Base-by-base conservation (phyloP, 2,888 invertebrate species). In the Carterocephalus palaemon region DNA sequence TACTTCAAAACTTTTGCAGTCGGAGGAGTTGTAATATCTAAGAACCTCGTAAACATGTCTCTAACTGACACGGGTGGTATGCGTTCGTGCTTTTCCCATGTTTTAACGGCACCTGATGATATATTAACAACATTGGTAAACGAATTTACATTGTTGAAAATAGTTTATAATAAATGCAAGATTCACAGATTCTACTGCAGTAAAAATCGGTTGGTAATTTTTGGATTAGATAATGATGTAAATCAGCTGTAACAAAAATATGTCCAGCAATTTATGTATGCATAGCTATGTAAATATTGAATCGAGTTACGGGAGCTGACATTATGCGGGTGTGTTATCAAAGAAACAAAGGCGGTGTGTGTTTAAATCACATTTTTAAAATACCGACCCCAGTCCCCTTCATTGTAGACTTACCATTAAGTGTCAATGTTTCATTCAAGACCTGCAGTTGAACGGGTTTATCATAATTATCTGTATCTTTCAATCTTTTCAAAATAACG, bases 11-110 rank as follows among this genome's bases (percentile, higher is more conserved):
- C 83, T 69, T 93, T 93, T 2, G 95, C 93, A 0, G 95, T 90
- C 0, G 97, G 96, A 1, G 97, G 96, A 9, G 96, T 96, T 0
- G 96, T 96, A 34, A 98, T 92, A 64, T 98, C 97, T 52, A 98
- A 81, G 75, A 94, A 97, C 54, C 95, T 88, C 2, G 93, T 90
- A 55, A 96, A 89, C 15, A 96, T 75, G 52, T 92, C 92, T 41
- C 92, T 83, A 16, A 96, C 70, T 0, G 94, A 91, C 52, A 92
- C 92, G 0, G 91, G 79, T 1, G 95, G 93, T 56, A 97, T 88
- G 47, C 94, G 91, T 56, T 95, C 95, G 62, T 96, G 96, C 7
- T 90, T 88, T 55, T 92, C 92, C 97, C 97, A 97, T 26, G 90
- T 90, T 70, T 94, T 95, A n/a, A 92, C 89, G 26, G 93, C 90